Base-by-base conservation (phyloP, 2,113 vertebrate genomes). In the Cyanoramphus novaezelandiae region DNA sequence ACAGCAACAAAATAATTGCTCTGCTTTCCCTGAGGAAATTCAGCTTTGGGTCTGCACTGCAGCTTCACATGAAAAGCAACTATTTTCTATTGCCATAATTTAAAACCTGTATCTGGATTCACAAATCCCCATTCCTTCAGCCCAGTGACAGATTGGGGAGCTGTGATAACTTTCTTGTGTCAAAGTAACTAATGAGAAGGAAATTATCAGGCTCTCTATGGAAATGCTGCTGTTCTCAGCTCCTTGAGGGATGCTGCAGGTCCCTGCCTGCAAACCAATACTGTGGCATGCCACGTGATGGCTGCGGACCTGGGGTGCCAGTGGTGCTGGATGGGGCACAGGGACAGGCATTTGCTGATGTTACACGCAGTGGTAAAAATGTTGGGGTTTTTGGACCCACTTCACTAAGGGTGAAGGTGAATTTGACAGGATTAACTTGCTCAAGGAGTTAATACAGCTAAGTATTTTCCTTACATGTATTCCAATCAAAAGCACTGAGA, bases 241-340 rank as follows among this genome's bases (percentile, higher is more conserved):
- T 76, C 24, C 33, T 69, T 16, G 27, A 62, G 47, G 70, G 67
- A 44, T 27, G 57, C 39, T 6, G 13, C 57, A 39, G 10, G 31
- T 83, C 47, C 52, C 62, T 2, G 8, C 39, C 57, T 55, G 60
- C 59, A 60, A 71, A 47, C 24, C 12, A 2, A 10, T 13, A 20
- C 7, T 4, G 21, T 1, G 5, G 24, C 0, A 1, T 53, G 39
- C 13, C 1, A 0, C 0, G 2, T 31, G 33, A 31, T 4, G 4
- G 39, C 55, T 46, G 37, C 1, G 1, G 29, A 17, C 5, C 4
- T 0, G n/a, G 15, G 17, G 8, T 63, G 24, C 49, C 18, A 4
- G 31, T 6, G 25, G 35, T 82, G 55, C 60, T 4, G 2, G 39
- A 20, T 1, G 2, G 20, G 46, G 13, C 13, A 24, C 37, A 59